A percentile compares a stretch with the other conserved stretches of the same genome.
Evolutionary conservation across 2,797 vertebrate genomes (phyloP).

Genomic region (Falco rusticolus): DNA sequence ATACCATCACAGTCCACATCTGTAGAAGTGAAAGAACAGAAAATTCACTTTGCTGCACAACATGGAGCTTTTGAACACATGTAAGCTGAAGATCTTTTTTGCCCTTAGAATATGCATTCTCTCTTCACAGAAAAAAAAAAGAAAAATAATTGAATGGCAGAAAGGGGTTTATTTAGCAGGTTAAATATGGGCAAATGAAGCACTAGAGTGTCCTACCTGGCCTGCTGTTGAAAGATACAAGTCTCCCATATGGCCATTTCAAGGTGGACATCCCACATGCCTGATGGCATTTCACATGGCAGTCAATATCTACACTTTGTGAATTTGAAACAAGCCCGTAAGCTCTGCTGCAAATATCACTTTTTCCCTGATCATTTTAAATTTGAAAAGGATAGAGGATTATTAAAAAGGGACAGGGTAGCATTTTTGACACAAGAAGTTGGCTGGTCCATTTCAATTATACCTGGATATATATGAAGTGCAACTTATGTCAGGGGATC

Average conservation of each 20-base stretch:
- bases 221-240: neutral
- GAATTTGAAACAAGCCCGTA: neutral
- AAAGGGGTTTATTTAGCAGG: neutral
- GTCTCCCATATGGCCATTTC: neutral
- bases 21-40: neutral
- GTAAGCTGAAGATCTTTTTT: neutral
- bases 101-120: neutral
- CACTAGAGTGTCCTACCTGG: neutral
- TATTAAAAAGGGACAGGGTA: neutral
- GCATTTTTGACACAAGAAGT: neutral
- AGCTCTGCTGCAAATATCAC: neutral
- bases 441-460: neutral
- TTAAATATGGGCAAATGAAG: neutral
- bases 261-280: neutral
- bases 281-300: neutral
- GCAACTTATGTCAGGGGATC: neutral
- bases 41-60: neutral
- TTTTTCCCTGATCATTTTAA: neutral
- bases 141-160: neutral
- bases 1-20: neutral
- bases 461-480: neutral
- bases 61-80: neutral
- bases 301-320: neutral
- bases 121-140: neutral
- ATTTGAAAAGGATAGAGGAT: neutral